A percentile compares a stretch with the other conserved stretches of the same genome.
These are phyloP conservation scores for Hirundichthys speculiger DNA, from an alignment of 2,113 vertebrate species.

Conservation along the genomic window DNA sequence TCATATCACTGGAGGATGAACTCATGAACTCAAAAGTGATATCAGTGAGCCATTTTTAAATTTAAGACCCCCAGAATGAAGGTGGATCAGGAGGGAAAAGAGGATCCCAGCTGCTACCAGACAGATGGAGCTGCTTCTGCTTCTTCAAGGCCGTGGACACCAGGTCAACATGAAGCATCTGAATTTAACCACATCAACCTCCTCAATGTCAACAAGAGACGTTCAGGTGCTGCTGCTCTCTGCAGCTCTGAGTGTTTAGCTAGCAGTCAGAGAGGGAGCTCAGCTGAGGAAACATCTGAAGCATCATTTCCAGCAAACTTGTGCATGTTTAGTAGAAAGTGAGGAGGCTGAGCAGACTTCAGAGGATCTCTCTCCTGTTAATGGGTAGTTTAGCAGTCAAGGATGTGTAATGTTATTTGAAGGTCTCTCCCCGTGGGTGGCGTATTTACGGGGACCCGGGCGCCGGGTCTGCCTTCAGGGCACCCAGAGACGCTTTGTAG, in stretches of 20 bases:
- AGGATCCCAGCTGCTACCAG: too few relatives aligned
- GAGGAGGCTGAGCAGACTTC: constrained; percentile 64
- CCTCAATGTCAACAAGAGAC: too few relatives aligned
- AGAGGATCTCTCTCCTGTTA: constrained; percentile 52
- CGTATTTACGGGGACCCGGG: constrained; percentile 68
- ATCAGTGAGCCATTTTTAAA: too few relatives aligned
- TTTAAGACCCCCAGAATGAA: too few relatives aligned
- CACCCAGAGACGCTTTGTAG: constrained; percentile 70
- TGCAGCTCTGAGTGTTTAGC: not conserved
- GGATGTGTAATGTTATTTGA: constrained; percentile 46
- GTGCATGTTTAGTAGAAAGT: constrained; percentile 58
- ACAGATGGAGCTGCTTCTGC: too few relatives aligned
- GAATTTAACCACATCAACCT: too few relatives aligned
- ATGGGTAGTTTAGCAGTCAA: constrained; percentile 46
- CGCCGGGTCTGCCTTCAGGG: constrained; percentile 67
- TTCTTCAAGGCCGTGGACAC: too few relatives aligned
- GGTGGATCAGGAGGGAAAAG: too few relatives aligned
- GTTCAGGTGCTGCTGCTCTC: too few relatives aligned
- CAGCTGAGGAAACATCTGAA: constrained; percentile 24
- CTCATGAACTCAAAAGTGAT: too few relatives aligned
- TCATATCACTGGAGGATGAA: too few relatives aligned
- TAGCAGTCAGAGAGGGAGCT: constrained; percentile 24
- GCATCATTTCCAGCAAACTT: constrained; percentile 47
- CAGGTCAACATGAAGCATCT: too few relatives aligned
- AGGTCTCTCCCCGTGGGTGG: constrained; percentile 61